Evolutionary conservation across 2,113 vertebrate species (phyloP).

Genomic region (Brevimyrus niger): DNA sequence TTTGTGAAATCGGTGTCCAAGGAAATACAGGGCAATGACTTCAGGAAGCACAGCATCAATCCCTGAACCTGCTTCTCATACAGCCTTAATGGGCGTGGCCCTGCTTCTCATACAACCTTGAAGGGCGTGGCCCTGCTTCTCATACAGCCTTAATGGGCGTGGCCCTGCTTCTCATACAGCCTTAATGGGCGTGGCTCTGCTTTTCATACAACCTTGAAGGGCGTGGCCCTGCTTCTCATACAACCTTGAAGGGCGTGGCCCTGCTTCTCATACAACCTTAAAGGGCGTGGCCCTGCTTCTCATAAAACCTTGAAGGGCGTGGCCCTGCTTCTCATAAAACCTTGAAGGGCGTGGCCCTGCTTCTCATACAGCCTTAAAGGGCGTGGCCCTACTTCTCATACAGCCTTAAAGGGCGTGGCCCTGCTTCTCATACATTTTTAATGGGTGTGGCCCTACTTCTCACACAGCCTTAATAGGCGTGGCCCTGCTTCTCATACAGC

Average conservation of each 20-base stretch:
- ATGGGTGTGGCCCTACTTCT: not conserved
- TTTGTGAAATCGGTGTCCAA: not conserved
- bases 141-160: not conserved
- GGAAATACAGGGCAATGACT: not conserved
- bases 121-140: not conserved
- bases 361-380: not conserved
- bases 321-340: not conserved
- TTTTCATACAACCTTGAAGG: not conserved
- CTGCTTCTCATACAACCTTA: too few species aligned
- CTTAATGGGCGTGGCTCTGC: not conserved
- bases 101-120: not conserved
- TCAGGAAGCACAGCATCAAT: not conserved
- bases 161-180: not conserved
- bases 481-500: too few species aligned
- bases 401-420: not conserved
- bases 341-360: not conserved
- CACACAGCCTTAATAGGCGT: not conserved
- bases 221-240: not conserved
- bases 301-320: not conserved
- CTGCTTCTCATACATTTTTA: not conserved
- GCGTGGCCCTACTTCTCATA: not conserved
- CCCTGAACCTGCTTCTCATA: not conserved
- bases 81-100: not conserved
- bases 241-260: not conserved
- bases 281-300: not conserved